Conservation (phyloP, 1,140 invertebrate species). For the Musca domestica region DNA sequence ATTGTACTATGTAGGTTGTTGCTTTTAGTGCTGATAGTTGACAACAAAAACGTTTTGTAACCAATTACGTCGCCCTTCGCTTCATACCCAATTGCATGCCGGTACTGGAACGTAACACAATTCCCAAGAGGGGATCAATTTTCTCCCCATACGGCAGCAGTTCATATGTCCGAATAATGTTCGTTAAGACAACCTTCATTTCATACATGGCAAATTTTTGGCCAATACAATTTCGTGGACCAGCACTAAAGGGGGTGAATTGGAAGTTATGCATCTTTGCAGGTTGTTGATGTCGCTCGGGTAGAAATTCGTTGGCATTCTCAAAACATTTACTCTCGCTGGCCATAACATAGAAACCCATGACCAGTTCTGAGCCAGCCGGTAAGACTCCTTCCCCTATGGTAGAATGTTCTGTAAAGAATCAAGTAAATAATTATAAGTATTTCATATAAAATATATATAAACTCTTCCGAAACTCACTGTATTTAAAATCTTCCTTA, state of each 20-base stretch:
- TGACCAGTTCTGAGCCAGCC: background rate
- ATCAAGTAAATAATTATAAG: constrained; percentile 26
- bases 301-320: no score
- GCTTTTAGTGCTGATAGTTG: no score
- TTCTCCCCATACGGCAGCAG: constrained; percentile 33
- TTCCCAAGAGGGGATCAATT: constrained; percentile 38
- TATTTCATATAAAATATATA: constrained; percentile 38
- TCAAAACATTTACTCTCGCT: constrained; percentile 58
- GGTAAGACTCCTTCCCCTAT: constrained; percentile 63
- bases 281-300: constrained; percentile 75
- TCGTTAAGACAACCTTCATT: constrained; percentile 51
- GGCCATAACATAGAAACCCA: constrained; percentile 56
- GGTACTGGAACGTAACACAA: constrained; percentile 38
- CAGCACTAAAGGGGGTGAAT: constrained; percentile 50
- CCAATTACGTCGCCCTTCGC: constrained; percentile 6
- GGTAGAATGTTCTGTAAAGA: constrained; percentile 29
- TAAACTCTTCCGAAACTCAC: constrained; percentile 28
- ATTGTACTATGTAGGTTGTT: no score
- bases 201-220: no score
- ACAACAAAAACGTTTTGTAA: no score
- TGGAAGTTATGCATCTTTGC: constrained; percentile 53
- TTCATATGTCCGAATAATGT: constrained; percentile 46
- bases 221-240: no score
- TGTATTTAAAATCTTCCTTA: constrained; percentile 55
- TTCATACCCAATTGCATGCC: constrained; percentile 39